Conservation (phyloP, 2,888 invertebrate genomes). For the Adelognathus sp. region DNA sequence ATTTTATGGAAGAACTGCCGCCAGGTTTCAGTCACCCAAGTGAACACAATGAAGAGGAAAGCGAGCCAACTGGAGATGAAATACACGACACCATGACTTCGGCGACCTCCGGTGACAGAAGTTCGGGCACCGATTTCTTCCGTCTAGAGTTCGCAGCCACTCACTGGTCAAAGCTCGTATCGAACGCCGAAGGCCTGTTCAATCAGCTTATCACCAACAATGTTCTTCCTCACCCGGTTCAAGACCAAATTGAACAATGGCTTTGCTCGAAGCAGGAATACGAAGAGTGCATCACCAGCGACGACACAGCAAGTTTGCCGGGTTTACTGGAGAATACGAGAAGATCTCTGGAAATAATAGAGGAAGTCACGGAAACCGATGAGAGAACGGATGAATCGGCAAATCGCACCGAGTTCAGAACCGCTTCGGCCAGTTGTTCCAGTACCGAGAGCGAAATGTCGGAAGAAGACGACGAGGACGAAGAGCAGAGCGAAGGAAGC, state of each 20-base stretch:
- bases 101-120: constrained; percentile 76
- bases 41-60: constrained; percentile 71
- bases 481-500: constrained; percentile 82
- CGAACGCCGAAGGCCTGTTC: constrained; percentile 93
- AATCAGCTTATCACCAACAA: constrained; percentile 88
- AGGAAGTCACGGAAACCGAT: constrained; percentile 82
- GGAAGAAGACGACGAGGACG: constrained; percentile 77
- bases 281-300: constrained; percentile 89
- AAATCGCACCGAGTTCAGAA: constrained; percentile 73
- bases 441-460: constrained; percentile 80
- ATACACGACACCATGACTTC: constrained; percentile 74
- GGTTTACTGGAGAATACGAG: constrained; percentile 81
- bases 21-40: constrained; percentile 57
- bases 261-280: constrained; percentile 93
- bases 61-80: constrained; percentile 75
- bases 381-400: constrained; percentile 78
- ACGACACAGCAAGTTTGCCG: constrained; percentile 80
- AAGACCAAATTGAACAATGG: constrained; percentile 92
- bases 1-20: constrained; percentile 63
- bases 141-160: constrained; percentile 92
- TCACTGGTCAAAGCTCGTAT: constrained; percentile 91
- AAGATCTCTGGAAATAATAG: constrained; percentile 83
- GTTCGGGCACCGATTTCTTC: constrained; percentile 82
- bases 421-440: constrained; percentile 76
- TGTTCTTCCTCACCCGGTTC: constrained; percentile 87